Evolutionary conservation across 2,797 vertebrate genomes (phyloP).

Genomic region (Agapornis canus): DNA sequence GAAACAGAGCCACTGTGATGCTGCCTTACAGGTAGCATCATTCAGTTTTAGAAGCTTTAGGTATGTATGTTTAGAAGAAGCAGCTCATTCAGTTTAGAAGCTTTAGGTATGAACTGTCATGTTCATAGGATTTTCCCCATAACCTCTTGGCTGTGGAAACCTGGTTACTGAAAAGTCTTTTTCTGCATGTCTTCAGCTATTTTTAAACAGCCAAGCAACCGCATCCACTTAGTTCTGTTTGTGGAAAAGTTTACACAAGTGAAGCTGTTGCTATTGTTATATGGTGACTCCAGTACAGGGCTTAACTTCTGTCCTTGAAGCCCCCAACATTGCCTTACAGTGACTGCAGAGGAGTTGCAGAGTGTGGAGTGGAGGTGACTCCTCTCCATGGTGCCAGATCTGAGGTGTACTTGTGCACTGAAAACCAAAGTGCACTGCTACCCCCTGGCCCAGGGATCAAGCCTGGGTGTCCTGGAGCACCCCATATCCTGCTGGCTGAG

Average conservation of each 20-base stretch:
- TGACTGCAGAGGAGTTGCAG: background rate
- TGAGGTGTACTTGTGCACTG: rapidly evolving
- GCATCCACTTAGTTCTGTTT: background rate
- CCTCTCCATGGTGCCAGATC: background rate
- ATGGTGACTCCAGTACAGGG: background rate
- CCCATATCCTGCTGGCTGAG: rapidly evolving
- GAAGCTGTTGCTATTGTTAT: background rate
- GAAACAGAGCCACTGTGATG: background rate
- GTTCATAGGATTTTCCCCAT: background rate
- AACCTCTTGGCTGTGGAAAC: background rate
- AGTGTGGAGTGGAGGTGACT: rapidly evolving
- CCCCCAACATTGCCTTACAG: rapidly evolving
- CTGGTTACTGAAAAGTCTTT: background rate
- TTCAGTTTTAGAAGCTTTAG: background rate
- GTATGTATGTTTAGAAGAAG: too few species aligned
- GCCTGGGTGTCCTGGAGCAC: background rate
- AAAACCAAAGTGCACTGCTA: rapidly evolving
- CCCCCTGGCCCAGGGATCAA: background rate
- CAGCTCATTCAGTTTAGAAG: background rate
- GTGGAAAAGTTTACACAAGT: background rate
- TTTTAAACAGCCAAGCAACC: background rate
- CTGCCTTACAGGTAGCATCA: too few species aligned
- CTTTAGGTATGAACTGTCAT: background rate
- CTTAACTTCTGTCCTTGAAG: background rate
- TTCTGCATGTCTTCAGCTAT: background rate